Percentiles rank a stretch among this genome's conserved stretches.
Conservation (phyloP, 35 echinoderm and acorn worm species). For the Ptychodera flava region DNA sequence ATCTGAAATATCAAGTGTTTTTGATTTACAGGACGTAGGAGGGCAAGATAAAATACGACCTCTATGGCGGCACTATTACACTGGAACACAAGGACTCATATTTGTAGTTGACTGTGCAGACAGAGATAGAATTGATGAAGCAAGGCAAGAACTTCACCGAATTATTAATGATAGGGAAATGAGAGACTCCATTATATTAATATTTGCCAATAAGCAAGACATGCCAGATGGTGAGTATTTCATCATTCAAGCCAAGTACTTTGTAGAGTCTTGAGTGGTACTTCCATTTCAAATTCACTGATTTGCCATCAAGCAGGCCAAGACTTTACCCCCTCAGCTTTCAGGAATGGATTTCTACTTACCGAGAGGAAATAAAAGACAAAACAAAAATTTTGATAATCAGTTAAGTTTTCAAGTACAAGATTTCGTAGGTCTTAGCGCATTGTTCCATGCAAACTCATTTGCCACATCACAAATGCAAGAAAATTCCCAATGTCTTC, state of each 20-base stretch:
- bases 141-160: conserved; percentile 94
- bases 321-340: neutral
- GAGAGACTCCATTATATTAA: conserved; percentile 94
- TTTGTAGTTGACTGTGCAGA: conserved; percentile 98
- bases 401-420: too few relatives aligned
- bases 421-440: too few relatives aligned
- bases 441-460: too few relatives aligned
- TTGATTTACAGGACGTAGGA: conserved; percentile 89
- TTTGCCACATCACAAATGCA: too few relatives aligned
- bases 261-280: too few relatives aligned
- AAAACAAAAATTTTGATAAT: too few relatives aligned
- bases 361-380: too few relatives aligned
- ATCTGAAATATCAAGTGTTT: too few relatives aligned
- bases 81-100: conserved; percentile 96
- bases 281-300: too few relatives aligned
- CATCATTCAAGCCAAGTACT: neutral
- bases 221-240: conserved; percentile 76
- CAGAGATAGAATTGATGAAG: conserved; percentile 93
- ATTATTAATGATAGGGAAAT: conserved; percentile 99
- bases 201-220: conserved; percentile 99
- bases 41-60: conserved; percentile 98
- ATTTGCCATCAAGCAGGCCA: neutral
- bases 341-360: too few relatives aligned
- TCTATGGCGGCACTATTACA: conserved; percentile 99
- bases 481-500: too few relatives aligned